A percentile compares a stretch with the other conserved stretches of the same genome.
Evolutionary conservation across 37 sponge, comb jelly and placozoan species (phyloP).

Genomic region (Lycopodina hypogea): DNA sequence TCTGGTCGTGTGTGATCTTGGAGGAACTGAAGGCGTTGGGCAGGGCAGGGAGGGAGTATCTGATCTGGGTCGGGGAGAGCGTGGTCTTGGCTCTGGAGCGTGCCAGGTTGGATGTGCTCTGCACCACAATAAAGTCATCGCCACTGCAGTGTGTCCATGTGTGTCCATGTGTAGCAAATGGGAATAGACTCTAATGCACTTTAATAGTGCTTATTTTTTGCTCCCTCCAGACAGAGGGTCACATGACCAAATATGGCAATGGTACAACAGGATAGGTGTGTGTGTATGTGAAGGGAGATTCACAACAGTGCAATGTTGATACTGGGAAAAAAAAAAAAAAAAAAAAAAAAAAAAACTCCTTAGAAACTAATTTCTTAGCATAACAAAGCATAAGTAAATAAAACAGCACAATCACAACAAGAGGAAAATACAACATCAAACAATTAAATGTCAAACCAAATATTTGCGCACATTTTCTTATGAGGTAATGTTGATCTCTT

Average conservation of each 20-base stretch:
- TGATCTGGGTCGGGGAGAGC: not conserved
- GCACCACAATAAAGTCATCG: constrained; percentile 32
- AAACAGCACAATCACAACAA: not conserved
- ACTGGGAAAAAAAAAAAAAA: not conserved
- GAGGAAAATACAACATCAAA: not conserved
- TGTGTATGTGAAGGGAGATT: not conserved
- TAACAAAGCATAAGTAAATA: not conserved
- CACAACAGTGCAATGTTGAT: too few species aligned
- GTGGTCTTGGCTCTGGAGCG: not conserved
- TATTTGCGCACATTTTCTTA: too few species aligned
- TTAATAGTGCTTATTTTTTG: not conserved
- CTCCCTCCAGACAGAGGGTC: not conserved
- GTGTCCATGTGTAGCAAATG: not conserved
- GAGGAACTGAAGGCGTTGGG: not conserved
- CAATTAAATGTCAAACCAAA: not conserved
- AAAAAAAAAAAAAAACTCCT: not conserved
- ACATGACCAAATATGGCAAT: too few species aligned
- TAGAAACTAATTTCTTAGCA: too few species aligned
- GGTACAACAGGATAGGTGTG: not conserved
- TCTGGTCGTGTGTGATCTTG: constrained; percentile 17
- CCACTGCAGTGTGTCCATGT: constrained; percentile 1
- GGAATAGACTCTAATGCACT: not conserved
- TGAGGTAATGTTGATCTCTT: too few species aligned
- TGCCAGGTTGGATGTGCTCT: not conserved
- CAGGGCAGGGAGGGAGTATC: not conserved